Evolutionary conservation across 1,140 invertebrate species (phyloP).

Genomic region (Drosophila nasuta): DNA sequence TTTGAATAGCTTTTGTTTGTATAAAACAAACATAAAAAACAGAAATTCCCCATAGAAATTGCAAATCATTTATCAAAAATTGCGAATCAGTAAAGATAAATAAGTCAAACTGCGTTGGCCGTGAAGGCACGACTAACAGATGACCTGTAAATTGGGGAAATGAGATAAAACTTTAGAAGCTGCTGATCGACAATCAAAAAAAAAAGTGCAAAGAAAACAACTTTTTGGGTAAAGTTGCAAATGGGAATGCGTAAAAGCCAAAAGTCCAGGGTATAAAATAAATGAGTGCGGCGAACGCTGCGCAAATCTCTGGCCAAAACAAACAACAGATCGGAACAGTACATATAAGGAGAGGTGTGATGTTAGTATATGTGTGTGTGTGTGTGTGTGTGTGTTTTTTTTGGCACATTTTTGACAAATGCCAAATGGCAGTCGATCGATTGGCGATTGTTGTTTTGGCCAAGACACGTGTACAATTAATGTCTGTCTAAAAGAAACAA

Average conservation of each 20-base stretch:
- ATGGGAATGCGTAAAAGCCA: not conserved
- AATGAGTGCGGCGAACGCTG: not conserved
- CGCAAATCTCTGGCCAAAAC: not conserved
- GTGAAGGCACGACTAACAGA: not conserved
- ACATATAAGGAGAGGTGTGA: not conserved
- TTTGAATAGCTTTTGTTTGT: conserved; percentile 14
- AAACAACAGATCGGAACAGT: not conserved
- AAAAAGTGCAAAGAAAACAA: not conserved
- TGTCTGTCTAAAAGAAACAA: conserved; percentile 13
- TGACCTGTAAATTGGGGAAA: conserved; percentile 10
- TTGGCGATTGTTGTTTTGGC: conserved; percentile 27
- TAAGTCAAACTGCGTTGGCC: not conserved
- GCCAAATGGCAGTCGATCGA: conserved; percentile 29
- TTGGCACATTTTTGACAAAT: conserved; percentile 32
- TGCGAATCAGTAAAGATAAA: conserved; percentile 38
- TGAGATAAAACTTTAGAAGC: not conserved
- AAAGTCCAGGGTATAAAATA: not conserved
- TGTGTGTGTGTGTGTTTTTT: not conserved
- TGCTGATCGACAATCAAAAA: too few relatives aligned
- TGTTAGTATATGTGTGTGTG: not conserved
- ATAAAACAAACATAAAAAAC: not conserved
- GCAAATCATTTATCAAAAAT: conserved; percentile 49
- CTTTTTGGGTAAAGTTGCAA: too few relatives aligned
- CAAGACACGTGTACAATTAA: conserved; percentile 8
- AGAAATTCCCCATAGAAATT: conserved; percentile 15